Evolutionary conservation across 1,140 invertebrate genomes (phyloP), one percentile per base, ranked within the genome.

Genomic region (Caenorhabditis latens): DNA sequence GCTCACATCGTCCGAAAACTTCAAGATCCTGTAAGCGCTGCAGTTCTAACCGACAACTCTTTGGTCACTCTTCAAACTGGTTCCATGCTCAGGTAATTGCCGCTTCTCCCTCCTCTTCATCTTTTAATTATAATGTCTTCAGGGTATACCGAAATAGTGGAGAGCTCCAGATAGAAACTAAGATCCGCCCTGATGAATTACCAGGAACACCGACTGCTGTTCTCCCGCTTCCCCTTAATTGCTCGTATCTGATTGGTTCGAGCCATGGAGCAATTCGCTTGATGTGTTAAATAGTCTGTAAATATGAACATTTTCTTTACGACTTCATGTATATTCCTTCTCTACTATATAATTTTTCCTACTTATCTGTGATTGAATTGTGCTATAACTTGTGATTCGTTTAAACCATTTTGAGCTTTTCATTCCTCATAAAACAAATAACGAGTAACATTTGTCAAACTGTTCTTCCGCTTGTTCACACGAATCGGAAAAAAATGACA

Each of bases 201-300:
- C 61, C 50, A 21, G 86, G 79, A 2, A 71, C 58, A 0, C 55
- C 79, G 0, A 83, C 75, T 11, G 40, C 75, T 0, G 24, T 87
- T n/a, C 21, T 84, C 0, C 79, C 57, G 13, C 86, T 87, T n/a
- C 86, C 86, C 16, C 58, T 87, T 16, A 87, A 87, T 48, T 53
- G 63, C 32, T 61, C 83, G 7, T 84, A 79, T 65, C 55, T 87
- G 16, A 57, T 87, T 4, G 86, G 86, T 13, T 87, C 50, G 13
- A 75, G 71, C 40, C 71, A 84, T 24, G 86, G 86, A 40, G 71
- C 83, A 7, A 57, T 87, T 32, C 53, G 71, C 19, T 43, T 87
- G 8, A 83, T 87, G 86, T 87, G 86, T 75, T 87, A 53, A 85
- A 65, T 84, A 71, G n/a, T 46, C 19, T 71, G 65, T 71, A 71